phyloP scores from a whole-genome alignment of 2,797 vertebrate genomes.

The Trichosurus vulpecula region DNA sequence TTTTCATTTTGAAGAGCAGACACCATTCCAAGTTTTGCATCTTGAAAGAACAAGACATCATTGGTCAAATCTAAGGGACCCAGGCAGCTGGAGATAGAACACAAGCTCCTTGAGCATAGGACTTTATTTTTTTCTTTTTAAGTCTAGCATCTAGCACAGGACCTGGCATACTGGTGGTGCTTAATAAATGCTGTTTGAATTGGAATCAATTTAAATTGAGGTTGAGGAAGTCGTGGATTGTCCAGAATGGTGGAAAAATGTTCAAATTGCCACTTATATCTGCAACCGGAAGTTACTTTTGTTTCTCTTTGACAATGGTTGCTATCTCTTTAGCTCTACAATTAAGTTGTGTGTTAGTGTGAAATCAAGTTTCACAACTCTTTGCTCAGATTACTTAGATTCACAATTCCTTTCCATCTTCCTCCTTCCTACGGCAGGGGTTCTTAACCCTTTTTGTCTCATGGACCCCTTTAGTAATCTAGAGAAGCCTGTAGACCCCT shows the following conservation, averaged over 20 bases:
- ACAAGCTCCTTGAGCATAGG: not conserved
- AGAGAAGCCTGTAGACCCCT: not conserved
- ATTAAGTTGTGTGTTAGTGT: not conserved
- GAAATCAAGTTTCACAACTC: not conserved
- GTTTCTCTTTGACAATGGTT: not conserved
- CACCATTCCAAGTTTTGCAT: not conserved
- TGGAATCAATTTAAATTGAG: not conserved
- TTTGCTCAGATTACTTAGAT: not conserved
- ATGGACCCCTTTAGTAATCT: not conserved
- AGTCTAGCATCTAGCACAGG: not conserved
- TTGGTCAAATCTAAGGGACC: not conserved
- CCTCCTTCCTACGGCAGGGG: not conserved
- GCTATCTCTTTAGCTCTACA: not conserved
- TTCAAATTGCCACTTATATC: not conserved
- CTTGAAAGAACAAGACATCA: not conserved
- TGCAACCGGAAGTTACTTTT: not conserved
- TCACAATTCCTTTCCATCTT: not conserved
- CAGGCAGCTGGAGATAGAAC: not conserved
- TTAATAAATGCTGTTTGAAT: not conserved
- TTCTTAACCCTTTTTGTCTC: not conserved
- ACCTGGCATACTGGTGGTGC: not conserved
- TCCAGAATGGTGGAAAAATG: not conserved
- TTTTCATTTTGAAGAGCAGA: constrained; percentile 44
- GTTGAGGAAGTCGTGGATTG: not conserved
- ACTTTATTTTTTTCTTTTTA: not conserved